A percentile compares a stretch with the other conserved stretches of the same genome.
Evolutionary conservation across 1,140 invertebrate genomes (phyloP).

Genomic region (Pseudomyrmex flavicornis): DNA sequence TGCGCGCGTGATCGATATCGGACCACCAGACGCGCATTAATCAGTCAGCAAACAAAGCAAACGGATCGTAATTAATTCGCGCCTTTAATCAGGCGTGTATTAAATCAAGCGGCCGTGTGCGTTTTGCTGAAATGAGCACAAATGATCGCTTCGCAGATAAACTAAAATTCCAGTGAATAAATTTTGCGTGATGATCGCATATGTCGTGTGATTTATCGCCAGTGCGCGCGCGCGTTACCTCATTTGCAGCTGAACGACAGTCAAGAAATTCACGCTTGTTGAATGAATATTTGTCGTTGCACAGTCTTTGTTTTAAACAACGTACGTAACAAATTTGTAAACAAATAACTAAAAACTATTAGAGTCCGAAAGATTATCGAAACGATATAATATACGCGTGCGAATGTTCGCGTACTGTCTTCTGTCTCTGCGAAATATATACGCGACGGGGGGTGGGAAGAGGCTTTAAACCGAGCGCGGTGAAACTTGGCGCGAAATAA

Average conservation of each 20-base stretch:
- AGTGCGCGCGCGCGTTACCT: background rate
- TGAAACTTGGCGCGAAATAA: slow-evolving; percentile 18
- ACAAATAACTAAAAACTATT: background rate
- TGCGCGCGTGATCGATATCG: slow-evolving; percentile 4
- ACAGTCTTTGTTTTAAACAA: no score
- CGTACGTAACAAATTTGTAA: background rate
- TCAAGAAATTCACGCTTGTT: background rate
- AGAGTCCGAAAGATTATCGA: background rate
- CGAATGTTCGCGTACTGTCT: no score
- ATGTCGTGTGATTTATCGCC: slow-evolving; percentile 28
- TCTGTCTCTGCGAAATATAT: background rate
- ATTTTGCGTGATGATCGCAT: no score
- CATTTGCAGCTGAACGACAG: slow-evolving; percentile 1
- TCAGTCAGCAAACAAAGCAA: slow-evolving; percentile 2
- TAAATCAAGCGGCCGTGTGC: background rate
- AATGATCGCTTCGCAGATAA: slow-evolving; percentile 1
- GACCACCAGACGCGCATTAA: slow-evolving; percentile 22
- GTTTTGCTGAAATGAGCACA: slow-evolving; percentile 6
- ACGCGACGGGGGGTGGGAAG: background rate
- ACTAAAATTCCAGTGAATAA: slow-evolving; percentile 1
- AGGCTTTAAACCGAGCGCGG: background rate
- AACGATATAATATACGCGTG: background rate
- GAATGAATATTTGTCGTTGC: background rate
- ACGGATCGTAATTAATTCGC: slow-evolving; percentile 16
- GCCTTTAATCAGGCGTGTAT: slow-evolving; percentile 36